These are phyloP conservation scores for Palythoa caribaeorum DNA, from an alignment of 92 coral and sea anemone genomes.

Conservation along the genomic window DNA sequence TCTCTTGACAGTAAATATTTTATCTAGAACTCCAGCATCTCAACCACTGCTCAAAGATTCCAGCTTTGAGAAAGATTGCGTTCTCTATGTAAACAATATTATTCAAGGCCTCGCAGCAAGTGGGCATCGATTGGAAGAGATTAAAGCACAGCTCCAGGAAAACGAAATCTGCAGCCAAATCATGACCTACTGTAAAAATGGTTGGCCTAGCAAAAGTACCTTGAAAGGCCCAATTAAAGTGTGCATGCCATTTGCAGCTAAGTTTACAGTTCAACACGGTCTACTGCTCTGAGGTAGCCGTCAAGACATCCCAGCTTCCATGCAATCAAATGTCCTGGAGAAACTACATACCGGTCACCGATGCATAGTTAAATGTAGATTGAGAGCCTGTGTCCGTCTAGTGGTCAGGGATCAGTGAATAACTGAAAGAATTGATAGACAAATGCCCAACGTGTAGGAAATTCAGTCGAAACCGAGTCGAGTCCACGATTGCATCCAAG, in stretches of 20 bases:
- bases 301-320: conserved; percentile 23
- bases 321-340: conserved; percentile 59
- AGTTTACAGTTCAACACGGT: conserved; percentile 49
- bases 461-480: conserved; percentile 47
- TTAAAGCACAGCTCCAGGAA: conserved; percentile 56
- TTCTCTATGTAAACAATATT: conserved; percentile 48
- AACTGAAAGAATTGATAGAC: conserved; percentile 51
- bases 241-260: conserved; percentile 45
- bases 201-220: conserved; percentile 60
- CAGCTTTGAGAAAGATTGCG: conserved; percentile 53
- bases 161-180: conserved; percentile 54
- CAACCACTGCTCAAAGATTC: conserved; percentile 50
- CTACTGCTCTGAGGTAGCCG: conserved; percentile 52
- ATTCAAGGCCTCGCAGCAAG: conserved; percentile 53
- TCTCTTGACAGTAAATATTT: conserved; percentile 51
- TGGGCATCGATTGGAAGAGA: conserved; percentile 38
- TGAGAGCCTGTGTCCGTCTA: conserved; percentile 67
- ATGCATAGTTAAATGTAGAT: conserved; percentile 69
- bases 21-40: conserved; percentile 58
- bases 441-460: conserved; percentile 60
- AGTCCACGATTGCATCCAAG: conserved; percentile 57
- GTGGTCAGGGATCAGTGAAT: conserved; percentile 71
- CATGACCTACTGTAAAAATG: conserved; percentile 44
- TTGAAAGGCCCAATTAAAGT: conserved; percentile 27
- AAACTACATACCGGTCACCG: conserved; percentile 65